Conservation (phyloP, 2,888 invertebrate species). For the Camptogramma bilineatum region DNA sequence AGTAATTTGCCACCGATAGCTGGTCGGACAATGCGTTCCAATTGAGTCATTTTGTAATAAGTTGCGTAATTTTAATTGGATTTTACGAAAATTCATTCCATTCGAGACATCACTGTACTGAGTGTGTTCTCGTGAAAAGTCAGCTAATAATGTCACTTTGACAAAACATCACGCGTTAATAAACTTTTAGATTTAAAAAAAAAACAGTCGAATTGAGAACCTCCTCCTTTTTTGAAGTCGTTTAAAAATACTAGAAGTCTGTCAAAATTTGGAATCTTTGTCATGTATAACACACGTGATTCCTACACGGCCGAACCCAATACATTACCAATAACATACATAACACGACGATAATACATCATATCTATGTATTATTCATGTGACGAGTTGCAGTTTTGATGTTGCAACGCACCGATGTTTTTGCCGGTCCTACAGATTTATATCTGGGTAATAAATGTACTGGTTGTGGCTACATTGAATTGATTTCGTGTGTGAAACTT, state of each 20-base stretch:
- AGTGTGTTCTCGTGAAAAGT: background rate
- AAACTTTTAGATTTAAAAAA: too few species aligned
- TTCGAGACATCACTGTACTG: background rate
- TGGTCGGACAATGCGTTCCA: constrained; percentile 51
- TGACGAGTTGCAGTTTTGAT: constrained; percentile 72
- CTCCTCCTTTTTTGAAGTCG: too few species aligned
- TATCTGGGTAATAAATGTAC: constrained; percentile 62
- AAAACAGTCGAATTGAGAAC: too few species aligned
- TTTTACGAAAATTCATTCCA: constrained; percentile 28
- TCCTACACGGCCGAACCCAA: constrained; percentile 47
- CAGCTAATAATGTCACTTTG: too few species aligned
- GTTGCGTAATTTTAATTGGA: constrained; percentile 43
- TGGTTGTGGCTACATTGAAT: constrained; percentile 56
- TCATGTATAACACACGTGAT: constrained; percentile 26
- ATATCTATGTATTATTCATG: constrained; percentile 77
- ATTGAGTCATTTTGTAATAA: constrained; percentile 52
- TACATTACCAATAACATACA: constrained; percentile 51
- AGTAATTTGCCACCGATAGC: constrained; percentile 62
- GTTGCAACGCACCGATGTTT: constrained; percentile 68
- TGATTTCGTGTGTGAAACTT: constrained; percentile 45
- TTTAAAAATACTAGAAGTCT: background rate
- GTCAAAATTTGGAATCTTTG: constrained; percentile 2
- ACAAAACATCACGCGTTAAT: too few species aligned
- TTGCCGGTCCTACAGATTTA: constrained; percentile 64
- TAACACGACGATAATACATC: constrained; percentile 72